Evolutionary conservation across 2,797 vertebrate genomes (phyloP).

Genomic region (Euthynnus affinis): DNA sequence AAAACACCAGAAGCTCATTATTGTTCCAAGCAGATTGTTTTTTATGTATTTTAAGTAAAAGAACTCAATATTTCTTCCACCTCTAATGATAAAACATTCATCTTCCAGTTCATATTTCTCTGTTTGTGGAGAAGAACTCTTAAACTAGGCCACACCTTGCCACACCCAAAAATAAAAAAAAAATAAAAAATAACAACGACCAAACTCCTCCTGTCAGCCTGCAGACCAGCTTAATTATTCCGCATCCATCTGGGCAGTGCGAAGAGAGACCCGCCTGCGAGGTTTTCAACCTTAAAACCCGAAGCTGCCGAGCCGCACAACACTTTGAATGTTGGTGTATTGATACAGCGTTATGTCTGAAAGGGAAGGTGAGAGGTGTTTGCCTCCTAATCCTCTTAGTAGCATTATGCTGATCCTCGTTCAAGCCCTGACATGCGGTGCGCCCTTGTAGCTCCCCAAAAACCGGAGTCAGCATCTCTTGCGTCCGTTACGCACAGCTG

Average conservation of each 20-base stretch:
- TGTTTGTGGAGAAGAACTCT: neutral
- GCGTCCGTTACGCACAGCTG: conserved; percentile 79
- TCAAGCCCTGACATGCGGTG: conserved; percentile 79
- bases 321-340: conserved; percentile 55
- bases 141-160: neutral
- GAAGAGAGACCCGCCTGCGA: neutral
- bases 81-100: too few species aligned
- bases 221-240: neutral
- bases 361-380: conserved; percentile 68
- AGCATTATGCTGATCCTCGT: conserved; percentile 87
- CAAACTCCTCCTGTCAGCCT: neutral
- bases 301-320: conserved; percentile 7
- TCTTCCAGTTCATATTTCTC: neutral
- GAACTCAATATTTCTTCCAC: too few species aligned
- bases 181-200: too few species aligned
- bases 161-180: conserved; percentile 32
- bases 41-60: too few species aligned
- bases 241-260: neutral
- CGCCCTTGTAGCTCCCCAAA: conserved; percentile 85
- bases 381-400: conserved; percentile 89
- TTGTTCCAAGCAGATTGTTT: too few species aligned
- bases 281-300: neutral
- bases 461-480: conserved; percentile 81
- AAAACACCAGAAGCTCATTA: too few species aligned
- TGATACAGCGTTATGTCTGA: conserved; percentile 63